Conservation (phyloP, 2,113 vertebrate genomes). For the Isurus oxyrinchus region DNA sequence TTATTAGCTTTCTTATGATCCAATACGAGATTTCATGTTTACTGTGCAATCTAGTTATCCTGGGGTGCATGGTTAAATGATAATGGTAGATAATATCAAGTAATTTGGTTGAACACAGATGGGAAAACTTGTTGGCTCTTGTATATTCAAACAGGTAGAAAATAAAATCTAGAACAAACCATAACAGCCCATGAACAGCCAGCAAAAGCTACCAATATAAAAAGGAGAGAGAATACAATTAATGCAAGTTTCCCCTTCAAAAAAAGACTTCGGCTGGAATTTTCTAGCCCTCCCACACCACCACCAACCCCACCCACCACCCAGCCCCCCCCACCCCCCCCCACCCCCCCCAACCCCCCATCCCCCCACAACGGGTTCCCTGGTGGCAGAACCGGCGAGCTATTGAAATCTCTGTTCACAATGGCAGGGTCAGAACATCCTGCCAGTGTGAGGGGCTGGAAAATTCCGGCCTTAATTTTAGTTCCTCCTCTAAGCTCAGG, state of each 20-base stretch:
- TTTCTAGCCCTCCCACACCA: too few species aligned
- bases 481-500: neutral
- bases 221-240: neutral
- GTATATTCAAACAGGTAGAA: neutral
- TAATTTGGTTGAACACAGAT: neutral
- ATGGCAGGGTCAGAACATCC: too few species aligned
- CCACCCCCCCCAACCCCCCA: too few species aligned
- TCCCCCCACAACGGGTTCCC: too few species aligned
- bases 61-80: neutral
- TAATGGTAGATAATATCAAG: neutral
- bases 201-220: neutral
- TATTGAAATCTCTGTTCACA: too few species aligned
- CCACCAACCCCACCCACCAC: too few species aligned
- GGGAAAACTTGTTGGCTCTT: neutral
- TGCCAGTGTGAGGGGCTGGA: too few species aligned
- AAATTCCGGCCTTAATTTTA: too few species aligned
- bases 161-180: neutral
- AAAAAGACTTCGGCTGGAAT: neutral
- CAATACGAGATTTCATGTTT: neutral
- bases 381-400: too few species aligned
- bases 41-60: neutral
- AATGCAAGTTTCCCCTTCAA: neutral
- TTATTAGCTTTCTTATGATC: neutral
- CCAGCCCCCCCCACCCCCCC: too few species aligned
- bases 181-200: neutral